phyloP scores from a whole-genome alignment of 2,113 vertebrate species.

The Psophia crepitans region DNA sequence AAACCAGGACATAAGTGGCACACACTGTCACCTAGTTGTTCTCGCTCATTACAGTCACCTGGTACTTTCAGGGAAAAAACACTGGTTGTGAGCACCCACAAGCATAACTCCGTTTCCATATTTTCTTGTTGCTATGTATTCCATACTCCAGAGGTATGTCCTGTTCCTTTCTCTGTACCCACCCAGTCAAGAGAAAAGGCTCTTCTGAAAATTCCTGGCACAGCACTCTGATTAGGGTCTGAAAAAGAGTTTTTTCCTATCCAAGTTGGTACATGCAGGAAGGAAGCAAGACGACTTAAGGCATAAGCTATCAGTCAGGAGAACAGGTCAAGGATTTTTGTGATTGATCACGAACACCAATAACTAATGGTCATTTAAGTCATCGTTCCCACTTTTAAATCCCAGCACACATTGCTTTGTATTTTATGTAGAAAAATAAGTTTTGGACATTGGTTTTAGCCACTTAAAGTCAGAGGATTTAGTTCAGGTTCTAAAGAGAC shows the following conservation, averaged over 20 bases:
- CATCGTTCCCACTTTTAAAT: not conserved
- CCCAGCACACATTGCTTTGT: not conserved
- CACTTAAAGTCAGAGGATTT: not conserved
- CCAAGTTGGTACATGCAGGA: not conserved
- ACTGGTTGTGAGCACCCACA: not conserved
- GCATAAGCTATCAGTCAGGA: not conserved
- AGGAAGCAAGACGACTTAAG: not conserved
- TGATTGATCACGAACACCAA: not conserved
- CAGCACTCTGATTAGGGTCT: not conserved
- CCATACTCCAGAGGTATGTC: not conserved
- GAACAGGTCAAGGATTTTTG: not conserved
- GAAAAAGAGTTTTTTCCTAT: not conserved
- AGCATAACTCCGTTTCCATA: too few species aligned
- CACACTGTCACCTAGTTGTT: not conserved
- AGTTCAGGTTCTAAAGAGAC: not conserved
- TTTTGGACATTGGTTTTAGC: not conserved
- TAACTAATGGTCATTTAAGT: not conserved
- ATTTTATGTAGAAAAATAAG: not conserved
- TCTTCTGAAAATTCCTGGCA: not conserved
- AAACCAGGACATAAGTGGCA: not conserved
- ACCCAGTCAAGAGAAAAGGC: not conserved
- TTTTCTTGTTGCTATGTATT: not conserved
- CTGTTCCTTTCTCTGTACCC: not conserved
- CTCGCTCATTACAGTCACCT: not conserved
- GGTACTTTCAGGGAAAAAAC: not conserved